Evolutionary conservation across 2,797 vertebrate species (phyloP), one percentile per base, ranked within the genome.

Genomic region (Spondyliosoma cantharus): DNA sequence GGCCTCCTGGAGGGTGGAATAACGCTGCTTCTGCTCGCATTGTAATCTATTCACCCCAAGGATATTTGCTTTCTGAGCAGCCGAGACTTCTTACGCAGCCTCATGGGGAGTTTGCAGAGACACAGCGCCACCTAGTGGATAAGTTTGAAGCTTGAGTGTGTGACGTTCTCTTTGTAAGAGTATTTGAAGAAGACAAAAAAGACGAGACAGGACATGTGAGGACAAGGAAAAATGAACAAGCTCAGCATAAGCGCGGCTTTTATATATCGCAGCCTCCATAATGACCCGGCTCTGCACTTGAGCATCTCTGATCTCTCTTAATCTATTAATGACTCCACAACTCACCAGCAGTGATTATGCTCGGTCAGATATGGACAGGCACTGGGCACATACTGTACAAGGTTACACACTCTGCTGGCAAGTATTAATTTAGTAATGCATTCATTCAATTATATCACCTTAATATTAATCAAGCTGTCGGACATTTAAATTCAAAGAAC

Each of bases 71-170:
- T 61, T 83, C 74, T 81, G 66, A 92, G 80, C 78, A 88, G 80
- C 83, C 81, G 74, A 80, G 65, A 77, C 53, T 74, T 80, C 65
- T 86, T 86, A 63, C 78, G 87, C n/a, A 53, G 63, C 58, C 65
- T 57, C 45, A 24, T 56, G 29, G 66, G 63, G 53, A 27, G 32
- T 45, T 49, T 67, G 60, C 7, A 83, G 91, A 84, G 69, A 74
- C 90, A 93, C 90, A 94, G 92, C 67, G 63, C 92, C 94, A 87
- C 91, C 94, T 91, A 83, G 89, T 92, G 94, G 92, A 65, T 19
- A 52, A 27, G 37, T 14, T n/a, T n/a, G 32, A 63, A 50, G 49
- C 20, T 76, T 42, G 32, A 49, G 13, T 43, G 19, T 57, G 25
- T 71, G 0, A 75, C 71, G 50, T 46, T 76, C 0, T 16, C 37